Evolutionary conservation across 1,140 invertebrate genomes (phyloP).

Genomic region (Anastrepha obliqua): DNA sequence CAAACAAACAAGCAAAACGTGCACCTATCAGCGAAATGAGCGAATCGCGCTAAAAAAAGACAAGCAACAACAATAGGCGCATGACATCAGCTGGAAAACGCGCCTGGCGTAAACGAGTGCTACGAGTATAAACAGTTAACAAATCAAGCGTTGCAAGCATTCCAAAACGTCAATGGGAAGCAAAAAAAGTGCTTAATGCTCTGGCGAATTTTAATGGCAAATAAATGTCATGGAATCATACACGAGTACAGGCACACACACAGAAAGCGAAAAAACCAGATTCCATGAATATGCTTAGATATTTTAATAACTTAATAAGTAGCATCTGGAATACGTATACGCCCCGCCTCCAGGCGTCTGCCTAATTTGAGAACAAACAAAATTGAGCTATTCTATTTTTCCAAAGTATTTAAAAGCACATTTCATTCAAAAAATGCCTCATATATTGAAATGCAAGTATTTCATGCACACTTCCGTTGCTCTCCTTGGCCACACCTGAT

Average conservation of each 20-base stretch:
- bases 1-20: background rate
- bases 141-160: constrained; percentile 42
- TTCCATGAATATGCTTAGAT: background rate
- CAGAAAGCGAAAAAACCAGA: background rate
- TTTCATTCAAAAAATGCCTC: background rate
- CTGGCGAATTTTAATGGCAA: constrained; percentile 44
- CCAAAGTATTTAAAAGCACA: background rate
- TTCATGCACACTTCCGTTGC: background rate
- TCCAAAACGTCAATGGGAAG: constrained; percentile 22
- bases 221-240: constrained; percentile 27
- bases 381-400: background rate
- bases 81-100: constrained; percentile 44
- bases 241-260: background rate
- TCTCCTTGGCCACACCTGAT: background rate
- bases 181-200: constrained; percentile 51
- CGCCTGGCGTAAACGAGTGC: background rate
- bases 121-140: background rate
- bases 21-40: constrained; percentile 8
- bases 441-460: background rate
- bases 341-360: background rate
- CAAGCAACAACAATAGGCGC: background rate
- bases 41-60: constrained; percentile 7
- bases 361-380: background rate
- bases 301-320: background rate
- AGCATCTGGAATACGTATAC: constrained; percentile 36